Base-by-base conservation (phyloP, 2,113 vertebrate genomes). In the Asarcornis scutulata region DNA sequence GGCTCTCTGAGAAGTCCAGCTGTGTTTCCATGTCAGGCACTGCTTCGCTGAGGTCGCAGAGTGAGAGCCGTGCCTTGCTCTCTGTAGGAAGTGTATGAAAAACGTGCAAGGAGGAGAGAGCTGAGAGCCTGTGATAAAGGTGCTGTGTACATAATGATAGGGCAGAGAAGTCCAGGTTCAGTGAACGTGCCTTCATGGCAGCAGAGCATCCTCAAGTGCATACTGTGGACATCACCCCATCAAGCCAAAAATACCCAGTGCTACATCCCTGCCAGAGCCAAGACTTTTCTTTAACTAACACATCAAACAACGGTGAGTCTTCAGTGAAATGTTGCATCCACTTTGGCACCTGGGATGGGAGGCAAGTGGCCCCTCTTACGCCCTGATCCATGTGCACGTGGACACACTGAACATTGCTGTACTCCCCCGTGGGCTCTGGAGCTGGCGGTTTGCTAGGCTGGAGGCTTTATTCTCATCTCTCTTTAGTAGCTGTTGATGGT, bases 301-400 rank as follows among this genome's bases (percentile, higher is more conserved):
- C 76, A 93, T 93, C 90, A 93, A 95, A 62, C 63, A 63, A 62
- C 58, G 42, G 22, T 36, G 82, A 94, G 78, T 48, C 85, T 92
- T 91, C 93, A 94, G 86, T 86, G 89, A 89, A 83, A 93, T 42
- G 60, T 95, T 79, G 73, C 85, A 83, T 96, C 82, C 20, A 6
- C 20, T 48, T 48, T 48, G 46, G 20, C 46, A 48, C 46, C 46
- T 11, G 46, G 20, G 10, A 48, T 48, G 46, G 46, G 46, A 48
- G 46, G 46, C 18, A 21, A 11, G 20, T 21, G 20, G 46, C 46
- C 18, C 2, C 18, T 48, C 46, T 20, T 48, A 21, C 11, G 46
- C 46, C 46, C 46, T 20, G 20, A 48, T 48, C 20, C 46, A 21
- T 48, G 46, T 44, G 63, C 18, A 0, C 56, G 20, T 62, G 29